phyloP scores from a whole-genome alignment of 2,797 vertebrate species.

The Chloroceryle inda region DNA sequence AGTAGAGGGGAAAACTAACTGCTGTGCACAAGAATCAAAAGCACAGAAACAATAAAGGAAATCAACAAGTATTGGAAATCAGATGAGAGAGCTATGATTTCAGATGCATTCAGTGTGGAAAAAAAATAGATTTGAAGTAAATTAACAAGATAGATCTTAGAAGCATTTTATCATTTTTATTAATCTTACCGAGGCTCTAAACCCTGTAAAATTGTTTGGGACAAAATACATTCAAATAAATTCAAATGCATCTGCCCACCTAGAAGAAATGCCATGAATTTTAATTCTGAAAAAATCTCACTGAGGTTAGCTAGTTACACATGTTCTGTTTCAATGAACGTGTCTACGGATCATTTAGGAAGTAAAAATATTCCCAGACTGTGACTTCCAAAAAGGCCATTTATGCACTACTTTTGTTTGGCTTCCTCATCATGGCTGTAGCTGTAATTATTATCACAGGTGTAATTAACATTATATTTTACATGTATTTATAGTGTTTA shows the following conservation, averaged over 20 bases:
- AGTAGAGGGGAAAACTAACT: not conserved
- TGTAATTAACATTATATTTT: not conserved
- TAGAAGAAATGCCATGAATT: not conserved
- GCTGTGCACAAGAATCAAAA: not conserved
- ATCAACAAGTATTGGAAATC: not conserved
- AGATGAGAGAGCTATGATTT: slow-evolving; percentile 1
- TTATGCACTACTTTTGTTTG: not conserved
- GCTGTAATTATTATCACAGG: not conserved
- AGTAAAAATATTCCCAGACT: not conserved
- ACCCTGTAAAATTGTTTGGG: not conserved
- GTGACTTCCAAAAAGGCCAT: not conserved
- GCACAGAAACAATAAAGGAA: not conserved
- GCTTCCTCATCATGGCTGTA: not conserved
- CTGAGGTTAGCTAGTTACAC: not conserved
- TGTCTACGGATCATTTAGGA: not conserved
- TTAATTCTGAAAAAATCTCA: not conserved
- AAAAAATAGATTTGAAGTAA: slow-evolving; percentile 21
- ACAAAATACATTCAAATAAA: not conserved
- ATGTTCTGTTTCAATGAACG: not conserved
- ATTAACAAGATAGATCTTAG: not conserved
- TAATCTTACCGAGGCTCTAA: not conserved
- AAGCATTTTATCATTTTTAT: not conserved
- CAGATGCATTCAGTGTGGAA: not conserved
- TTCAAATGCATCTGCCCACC: not conserved
- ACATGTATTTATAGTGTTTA: not conserved